Evolutionary conservation across 2,888 invertebrate genomes (phyloP), one percentile per base, ranked within the genome.

Genomic region (Drosophila mulleri): DNA sequence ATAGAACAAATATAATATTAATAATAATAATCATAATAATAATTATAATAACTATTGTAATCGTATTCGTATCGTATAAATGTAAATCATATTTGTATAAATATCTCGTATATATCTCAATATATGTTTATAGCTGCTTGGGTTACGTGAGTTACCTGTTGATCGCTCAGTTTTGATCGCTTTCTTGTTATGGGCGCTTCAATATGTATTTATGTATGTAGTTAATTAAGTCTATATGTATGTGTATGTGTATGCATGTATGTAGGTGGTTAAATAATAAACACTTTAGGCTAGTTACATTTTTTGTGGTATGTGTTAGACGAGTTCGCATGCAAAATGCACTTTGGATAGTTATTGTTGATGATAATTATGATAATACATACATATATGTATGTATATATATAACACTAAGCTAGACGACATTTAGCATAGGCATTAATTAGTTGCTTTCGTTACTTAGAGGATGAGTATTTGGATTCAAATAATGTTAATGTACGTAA

Each of bases 381-480:
- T 11, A 53, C n/a, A 6, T 48, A 14, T 47, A 6, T 18, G 35
- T 52, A 48, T 48, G n/a, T 44, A 16, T 48, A 11, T 32, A 20
- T 52, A 53, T 72, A 44, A 68, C 47, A 75, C 76, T 83, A 83
- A 63, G 84, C 84, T 79, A 88, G 82, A 84, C 88, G 85, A 84
- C 86, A 89, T 89, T 88, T 84, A 88, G 84, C 84, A 88, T 89
- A 84, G 84, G 84, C 84, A 85, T 80, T 77, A 72, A 72, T 88
- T 84, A 89, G 88, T 84, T 84, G 89, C 84, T 84, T 84, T 88
- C 88, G 82, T 89, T 82, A 83, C 70, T 73, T 67, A 29, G 64
- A 80, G 72, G 67, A 77, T 78, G 81, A 78, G 81, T 78, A 78
- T 78, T 78, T 70, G 66, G 53, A 74, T 63, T 74, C 14, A 18